Percentiles rank a stretch among this genome's conserved stretches.
phyloP scores from a whole-genome alignment of 1,140 invertebrate species.

The Acyrthosiphon pisum region DNA sequence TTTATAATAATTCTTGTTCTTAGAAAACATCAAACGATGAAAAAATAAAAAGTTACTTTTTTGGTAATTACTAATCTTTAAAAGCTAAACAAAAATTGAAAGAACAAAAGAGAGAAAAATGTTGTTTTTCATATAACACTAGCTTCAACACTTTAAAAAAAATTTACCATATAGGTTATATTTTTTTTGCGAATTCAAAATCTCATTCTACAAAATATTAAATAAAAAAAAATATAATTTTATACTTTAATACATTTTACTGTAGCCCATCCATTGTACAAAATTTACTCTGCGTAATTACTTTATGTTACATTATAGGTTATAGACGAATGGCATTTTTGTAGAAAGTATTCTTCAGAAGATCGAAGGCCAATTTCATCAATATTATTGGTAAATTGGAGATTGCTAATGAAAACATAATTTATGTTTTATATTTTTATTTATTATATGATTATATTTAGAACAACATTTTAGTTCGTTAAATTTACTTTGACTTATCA shows the following conservation, averaged over 20 bases:
- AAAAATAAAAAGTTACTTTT: neutral
- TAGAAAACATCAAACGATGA: neutral
- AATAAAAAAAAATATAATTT: neutral
- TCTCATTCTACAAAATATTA: neutral
- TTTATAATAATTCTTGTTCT: neutral
- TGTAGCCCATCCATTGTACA: neutral
- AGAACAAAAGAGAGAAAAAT: neutral
- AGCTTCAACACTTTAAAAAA: neutral
- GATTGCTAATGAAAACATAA: neutral
- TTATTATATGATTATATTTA: too few species aligned
- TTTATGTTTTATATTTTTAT: neutral
- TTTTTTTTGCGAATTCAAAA: neutral
- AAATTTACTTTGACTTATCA: neutral
- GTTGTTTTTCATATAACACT: neutral
- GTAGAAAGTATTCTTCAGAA: neutral
- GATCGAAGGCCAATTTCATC: neutral
- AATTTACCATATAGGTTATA: neutral
- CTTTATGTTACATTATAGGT: neutral
- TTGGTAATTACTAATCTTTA: constrained; percentile 13
- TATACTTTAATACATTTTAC: neutral
- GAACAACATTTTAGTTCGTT: neutral
- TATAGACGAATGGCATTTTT: neutral
- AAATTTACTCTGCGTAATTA: too few species aligned
- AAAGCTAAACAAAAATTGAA: neutral
- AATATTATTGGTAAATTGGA: neutral